Evolutionary conservation across 2,888 invertebrate species (phyloP).

Genomic region (Macaria liturata): DNA sequence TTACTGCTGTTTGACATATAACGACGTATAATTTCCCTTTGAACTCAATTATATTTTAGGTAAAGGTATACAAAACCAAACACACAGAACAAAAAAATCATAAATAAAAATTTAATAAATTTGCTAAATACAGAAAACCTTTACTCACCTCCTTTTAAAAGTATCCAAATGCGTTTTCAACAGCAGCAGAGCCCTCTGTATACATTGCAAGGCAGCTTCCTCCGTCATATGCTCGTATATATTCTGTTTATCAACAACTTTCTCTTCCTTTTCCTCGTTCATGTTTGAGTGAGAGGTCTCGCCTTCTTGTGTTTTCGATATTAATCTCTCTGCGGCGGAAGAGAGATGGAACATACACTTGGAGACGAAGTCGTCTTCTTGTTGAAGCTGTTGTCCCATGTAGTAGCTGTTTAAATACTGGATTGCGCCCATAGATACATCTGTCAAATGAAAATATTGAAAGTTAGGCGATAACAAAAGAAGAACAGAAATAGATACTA

Average conservation of each 20-base stretch:
- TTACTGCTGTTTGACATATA: too few relatives aligned
- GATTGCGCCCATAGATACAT: conserved; percentile 97
- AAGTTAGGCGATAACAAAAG: too few relatives aligned
- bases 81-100: too few relatives aligned
- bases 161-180: conserved; percentile 97
- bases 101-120: too few relatives aligned
- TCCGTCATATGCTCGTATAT: conserved; percentile 83
- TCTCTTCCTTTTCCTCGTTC: conserved; percentile 58
- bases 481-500: too few relatives aligned
- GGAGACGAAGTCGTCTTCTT: conserved; percentile 96
- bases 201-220: conserved; percentile 93
- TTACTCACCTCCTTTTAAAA: conserved; percentile 88
- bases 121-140: too few relatives aligned
- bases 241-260: conserved; percentile 67
- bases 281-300: conserved; percentile 40
- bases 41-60: too few relatives aligned
- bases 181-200: conserved; percentile 93
- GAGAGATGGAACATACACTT: conserved; percentile 96
- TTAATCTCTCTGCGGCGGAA: conserved; percentile 90
- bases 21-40: too few relatives aligned
- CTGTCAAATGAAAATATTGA: conserved; percentile 52
- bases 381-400: conserved; percentile 94
- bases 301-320: conserved; percentile 60
- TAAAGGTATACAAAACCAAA: too few relatives aligned
- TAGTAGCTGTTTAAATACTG: conserved; percentile 97